Evolutionary conservation across 2,113 vertebrate species (phyloP), one percentile per base, ranked within the genome.

Genomic region (Nanorana parkeri): DNA sequence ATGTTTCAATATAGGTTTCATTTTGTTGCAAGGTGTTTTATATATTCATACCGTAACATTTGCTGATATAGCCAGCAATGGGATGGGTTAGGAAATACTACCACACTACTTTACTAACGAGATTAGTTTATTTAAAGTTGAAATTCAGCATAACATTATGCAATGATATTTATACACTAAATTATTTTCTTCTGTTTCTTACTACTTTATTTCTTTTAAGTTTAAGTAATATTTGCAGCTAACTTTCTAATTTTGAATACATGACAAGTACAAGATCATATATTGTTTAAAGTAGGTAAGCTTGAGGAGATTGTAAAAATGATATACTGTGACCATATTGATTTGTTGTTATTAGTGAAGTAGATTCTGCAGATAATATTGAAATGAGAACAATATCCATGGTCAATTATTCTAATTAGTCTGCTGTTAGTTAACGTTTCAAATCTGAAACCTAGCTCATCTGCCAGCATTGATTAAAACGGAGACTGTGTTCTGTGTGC

Each of bases 351-450:
- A 77, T 63, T 47, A 77, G 74, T 51, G 0, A 32, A 65, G 19
- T 66, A 66, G 36, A 63, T 77, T 51, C 60, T 19, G 23, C 41
- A 77, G 75, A 66, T 66, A 54, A 47, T 19, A 64, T 77, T 77
- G 61, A 77, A 52, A 66, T 66, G 19, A 66, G 29, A 64, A 61
- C 17, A 66, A 77, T 77, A 28, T 65, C 41, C 61, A 77, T 47
- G 75, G 63, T 77, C 41, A 77, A 77, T 77, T 77, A 77, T 61
- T 55, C 75, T 66, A 77, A 77, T 77, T 65, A 77, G 61, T 52
- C 36, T 54, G 23, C 60, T 66, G 41, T 74, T 58, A 21, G 26
- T 77, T 54, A 77, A 29, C 47, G 66, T 77, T 77, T 65, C 17
- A 66, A 65, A 77, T 64, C 3, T 61, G 10, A 51, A 65, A 65